These are phyloP conservation scores for Eutrigla gurnardus DNA, from an alignment of 2,797 vertebrate species.

Conservation along the genomic window DNA sequence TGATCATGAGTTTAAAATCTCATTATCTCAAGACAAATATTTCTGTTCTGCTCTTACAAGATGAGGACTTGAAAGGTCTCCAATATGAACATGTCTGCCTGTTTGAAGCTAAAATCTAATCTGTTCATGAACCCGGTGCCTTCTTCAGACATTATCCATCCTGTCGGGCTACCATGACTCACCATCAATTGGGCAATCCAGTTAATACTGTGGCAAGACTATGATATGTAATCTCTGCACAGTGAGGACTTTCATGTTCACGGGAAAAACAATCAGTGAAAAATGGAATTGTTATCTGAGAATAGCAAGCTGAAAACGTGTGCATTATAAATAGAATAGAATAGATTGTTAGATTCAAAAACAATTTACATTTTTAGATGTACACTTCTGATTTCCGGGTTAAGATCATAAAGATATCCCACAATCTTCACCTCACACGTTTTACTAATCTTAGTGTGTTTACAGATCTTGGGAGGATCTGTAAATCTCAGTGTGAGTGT, in stretches of 20 bases:
- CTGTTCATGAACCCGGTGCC: background rate
- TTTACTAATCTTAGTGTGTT: too few species aligned
- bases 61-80: background rate
- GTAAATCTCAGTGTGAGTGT: too few species aligned
- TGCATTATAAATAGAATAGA: background rate
- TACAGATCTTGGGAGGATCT: too few species aligned
- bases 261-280: background rate
- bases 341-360: background rate
- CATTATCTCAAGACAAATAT: conserved; percentile 1
- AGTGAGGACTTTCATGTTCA: background rate
- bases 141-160: background rate
- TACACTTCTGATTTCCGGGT: too few species aligned
- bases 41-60: rapidly evolving
- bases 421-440: too few species aligned
- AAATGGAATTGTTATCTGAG: conserved; percentile 1
- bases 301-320: background rate
- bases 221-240: background rate
- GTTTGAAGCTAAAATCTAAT: conserved; percentile 2
- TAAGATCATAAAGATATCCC: too few species aligned
- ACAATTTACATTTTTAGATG: background rate
- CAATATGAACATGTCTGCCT: conserved; percentile 10
- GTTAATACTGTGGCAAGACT: background rate
- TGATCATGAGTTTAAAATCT: conserved; percentile 16
- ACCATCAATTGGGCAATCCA: background rate
- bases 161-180: background rate